Base-by-base conservation (phyloP, 2,888 invertebrate genomes). In the Phyllotreta cruciferae region DNA sequence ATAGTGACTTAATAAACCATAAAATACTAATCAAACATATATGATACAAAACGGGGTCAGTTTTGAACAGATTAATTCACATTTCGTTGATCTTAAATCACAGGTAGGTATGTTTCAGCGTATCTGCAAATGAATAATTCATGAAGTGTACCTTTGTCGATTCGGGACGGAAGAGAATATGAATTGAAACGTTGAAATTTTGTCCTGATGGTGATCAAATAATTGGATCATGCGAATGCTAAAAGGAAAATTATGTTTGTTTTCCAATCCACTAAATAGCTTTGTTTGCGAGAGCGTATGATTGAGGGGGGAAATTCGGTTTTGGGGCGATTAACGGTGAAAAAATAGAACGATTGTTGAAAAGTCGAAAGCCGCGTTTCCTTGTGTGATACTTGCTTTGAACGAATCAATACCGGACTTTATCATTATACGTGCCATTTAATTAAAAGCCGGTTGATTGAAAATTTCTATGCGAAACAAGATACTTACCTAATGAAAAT, bases 171-270 rank as follows among this genome's bases (percentile, higher is more conserved):
- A 60, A 52, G 60, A 52, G 60, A 53, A 60, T 60, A 44, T 44
- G 52, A 60, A 60, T 60, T 44, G 60, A 38, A 58, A 58, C 36
- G 52, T 13, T 58, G 37, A 52, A 60, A 60, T 36, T 42, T 44
- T 38, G 50, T 58, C 42, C 35, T 58, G 60, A 60, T 60, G 52
- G 38, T 49, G 49, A 60, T 52, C 42, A 47, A 44, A 58, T 58
- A 50, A 58, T 60, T 60, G 60, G 52, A 44, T 44, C 9, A 47
- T 35, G 60, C 60, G 11, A 38, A 60, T 53, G 44, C 60, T 60
- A 60, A 60, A 60, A 60, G 60, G 60, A 60, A 60, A 60, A 60
- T 60, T 60, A 60, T 60, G 60, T 60, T 60, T 60, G 60, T 60
- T 60, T 60, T 60, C 52, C 60, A 52, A 60, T 60, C 37, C 42